A percentile compares a stretch with the other conserved stretches of the same genome.
Conservation (phyloP, 2,113 vertebrate species). For the Heteronetta atricapilla region DNA sequence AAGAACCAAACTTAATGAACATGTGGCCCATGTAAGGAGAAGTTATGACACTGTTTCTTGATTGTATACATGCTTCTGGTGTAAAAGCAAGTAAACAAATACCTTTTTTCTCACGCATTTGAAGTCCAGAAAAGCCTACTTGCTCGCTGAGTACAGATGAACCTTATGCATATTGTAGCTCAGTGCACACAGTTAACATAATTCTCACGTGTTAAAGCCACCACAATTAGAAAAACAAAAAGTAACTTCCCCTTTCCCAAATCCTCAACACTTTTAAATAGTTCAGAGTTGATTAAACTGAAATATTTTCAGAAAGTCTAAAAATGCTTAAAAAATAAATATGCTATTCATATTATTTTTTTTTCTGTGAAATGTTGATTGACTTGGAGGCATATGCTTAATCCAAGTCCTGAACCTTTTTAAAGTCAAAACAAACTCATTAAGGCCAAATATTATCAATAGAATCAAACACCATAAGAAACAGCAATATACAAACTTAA, state of each 20-base stretch:
- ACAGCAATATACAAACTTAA: neutral
- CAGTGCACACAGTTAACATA: neutral
- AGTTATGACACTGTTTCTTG: neutral
- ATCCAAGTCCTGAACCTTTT: neutral
- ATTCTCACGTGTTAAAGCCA: neutral
- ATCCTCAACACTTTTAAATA: neutral
- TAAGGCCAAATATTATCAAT: neutral
- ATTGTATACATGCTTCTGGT: neutral
- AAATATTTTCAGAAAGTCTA: neutral
- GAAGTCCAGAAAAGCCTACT: neutral
- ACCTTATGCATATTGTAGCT: neutral
- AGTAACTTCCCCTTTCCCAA: neutral
- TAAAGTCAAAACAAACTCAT: neutral
- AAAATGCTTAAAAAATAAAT: neutral
- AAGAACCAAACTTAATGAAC: neutral
- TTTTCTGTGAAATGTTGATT: neutral
- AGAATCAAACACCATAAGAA: neutral
- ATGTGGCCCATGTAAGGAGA: neutral
- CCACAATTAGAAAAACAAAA: neutral
- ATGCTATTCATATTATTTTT: neutral
- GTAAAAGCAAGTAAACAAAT: neutral
- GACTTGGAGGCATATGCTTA: neutral
- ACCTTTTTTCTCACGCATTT: neutral
- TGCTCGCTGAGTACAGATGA: neutral
- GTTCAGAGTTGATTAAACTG: neutral